These are phyloP conservation scores for Trachelus troglodyta DNA, from an alignment of 2,888 invertebrate genomes.

Conservation along the genomic window DNA sequence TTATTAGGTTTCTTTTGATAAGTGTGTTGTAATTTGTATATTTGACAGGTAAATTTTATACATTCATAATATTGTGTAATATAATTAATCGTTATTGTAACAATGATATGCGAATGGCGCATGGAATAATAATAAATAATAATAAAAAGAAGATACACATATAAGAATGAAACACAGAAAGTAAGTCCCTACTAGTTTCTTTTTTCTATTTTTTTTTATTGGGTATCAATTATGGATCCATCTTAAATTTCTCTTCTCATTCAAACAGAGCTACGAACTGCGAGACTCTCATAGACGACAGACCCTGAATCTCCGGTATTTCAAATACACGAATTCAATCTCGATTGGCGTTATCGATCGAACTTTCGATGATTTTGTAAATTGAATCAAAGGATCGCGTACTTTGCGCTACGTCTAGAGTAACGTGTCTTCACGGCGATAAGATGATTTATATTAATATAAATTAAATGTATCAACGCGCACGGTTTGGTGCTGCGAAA, in stretches of 20 bases:
- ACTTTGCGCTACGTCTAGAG: background rate
- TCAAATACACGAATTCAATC: background rate
- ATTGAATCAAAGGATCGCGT: background rate
- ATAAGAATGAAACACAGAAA: background rate
- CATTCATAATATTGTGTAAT: conserved; percentile 45
- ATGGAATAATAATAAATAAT: conserved; percentile 18
- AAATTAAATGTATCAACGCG: background rate
- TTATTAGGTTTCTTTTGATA: background rate
- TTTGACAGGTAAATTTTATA: conserved; percentile 57
- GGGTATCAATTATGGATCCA: background rate
- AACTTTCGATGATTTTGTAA: background rate
- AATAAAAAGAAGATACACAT: background rate
- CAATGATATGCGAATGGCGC: conserved; percentile 50
- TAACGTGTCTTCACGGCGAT: background rate
- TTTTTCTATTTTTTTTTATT: background rate
- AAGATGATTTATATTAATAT: background rate
- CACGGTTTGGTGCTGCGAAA: background rate
- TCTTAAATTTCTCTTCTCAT: background rate
- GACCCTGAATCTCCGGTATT: background rate
- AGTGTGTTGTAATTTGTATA: conserved; percentile 38
- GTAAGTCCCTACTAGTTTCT: background rate
- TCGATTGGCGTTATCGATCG: background rate
- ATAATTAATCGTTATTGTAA: conserved; percentile 38
- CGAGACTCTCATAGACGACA: background rate
- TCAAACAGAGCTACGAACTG: background rate